Evolutionary conservation across 2,888 invertebrate species (phyloP).

Genomic region (Taphrorychus bicolor): DNA sequence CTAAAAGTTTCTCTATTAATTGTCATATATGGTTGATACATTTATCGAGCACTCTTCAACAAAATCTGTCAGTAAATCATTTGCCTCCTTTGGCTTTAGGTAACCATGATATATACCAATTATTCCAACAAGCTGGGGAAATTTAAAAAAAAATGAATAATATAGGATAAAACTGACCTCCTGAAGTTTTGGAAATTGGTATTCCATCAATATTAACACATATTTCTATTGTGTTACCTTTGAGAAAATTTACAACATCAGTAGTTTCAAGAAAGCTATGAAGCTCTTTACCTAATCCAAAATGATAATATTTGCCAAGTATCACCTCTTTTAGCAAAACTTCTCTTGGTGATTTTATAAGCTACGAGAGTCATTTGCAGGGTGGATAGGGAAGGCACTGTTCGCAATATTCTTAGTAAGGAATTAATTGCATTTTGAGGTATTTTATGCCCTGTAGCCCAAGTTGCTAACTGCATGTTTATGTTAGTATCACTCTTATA

Average conservation of each 20-base stretch:
- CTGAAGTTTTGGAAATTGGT: constrained; percentile 31
- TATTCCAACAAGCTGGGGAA: constrained; percentile 39
- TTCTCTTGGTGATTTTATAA: neutral
- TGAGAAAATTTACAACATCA: neutral
- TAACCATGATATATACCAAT: constrained; percentile 42
- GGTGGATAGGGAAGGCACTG: neutral
- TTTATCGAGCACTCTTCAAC: constrained; percentile 25
- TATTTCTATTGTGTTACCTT: neutral
- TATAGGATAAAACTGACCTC: constrained; percentile 24
- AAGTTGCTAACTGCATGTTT: neutral
- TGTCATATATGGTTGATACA: no score
- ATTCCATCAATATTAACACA: constrained; percentile 1
- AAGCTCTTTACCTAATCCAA: neutral
- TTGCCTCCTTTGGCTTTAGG: constrained; percentile 41
- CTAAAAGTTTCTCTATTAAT: no score
- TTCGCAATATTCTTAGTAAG: neutral
- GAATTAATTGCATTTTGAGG: neutral
- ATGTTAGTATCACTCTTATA: neutral
- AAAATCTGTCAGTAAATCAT: constrained; percentile 37
- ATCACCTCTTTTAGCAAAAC: neutral
- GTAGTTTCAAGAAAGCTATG: neutral
- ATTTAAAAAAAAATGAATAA: constrained; percentile 43
- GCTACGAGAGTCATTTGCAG: neutral
- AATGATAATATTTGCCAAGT: constrained; percentile 1
- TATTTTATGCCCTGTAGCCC: neutral